Base-by-base conservation (phyloP, 2,113 vertebrate genomes). In the Oryzias curvinotus region DNA sequence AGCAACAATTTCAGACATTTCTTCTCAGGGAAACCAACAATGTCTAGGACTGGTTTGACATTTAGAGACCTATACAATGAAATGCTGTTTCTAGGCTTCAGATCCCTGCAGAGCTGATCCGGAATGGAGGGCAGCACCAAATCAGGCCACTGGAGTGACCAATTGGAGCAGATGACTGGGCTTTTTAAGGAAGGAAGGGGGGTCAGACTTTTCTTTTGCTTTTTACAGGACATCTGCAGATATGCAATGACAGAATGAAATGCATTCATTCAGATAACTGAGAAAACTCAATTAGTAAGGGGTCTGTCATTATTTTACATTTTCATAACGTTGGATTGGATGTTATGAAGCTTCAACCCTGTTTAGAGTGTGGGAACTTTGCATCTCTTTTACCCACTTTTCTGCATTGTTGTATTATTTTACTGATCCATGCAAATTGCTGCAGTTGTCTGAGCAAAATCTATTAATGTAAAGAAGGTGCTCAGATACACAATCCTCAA, bases 71-170 rank as follows among this genome's bases (percentile, higher is more conserved):
- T 14, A 25, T 26, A 46, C 10, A 46, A 45, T 57, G 21, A 45
- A 18, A 45, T 57, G 15, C 16, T 26, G n/a, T 44, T 45, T 44
- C 13, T 18, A 46, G 45, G 15, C 30, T 30, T 46, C 14, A 26
- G 21, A 13, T 63, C 45, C 43, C 21, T 45, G 41, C 23, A 21
- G 51, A 54, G 43, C 42, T 46, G 43, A 64, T 64, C 14, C 1
- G 18, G 51, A 21, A 16, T 45, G 43, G 62, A 28, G 52, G 62
- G 62, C 14, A 52, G 62, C 5, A 26, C 25, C 51, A 30, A 19
- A 64, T 64, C 62, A 64, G 51, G 43, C 62, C 62, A 64, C 51
- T 36, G 8, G 44, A 64, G 15, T 52, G 51, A 36, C 62, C 62
- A 64, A 64, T 64, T 41, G 36, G 43, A 54, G 26, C 17, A 54